A percentile compares a stretch with the other conserved stretches of the same genome.
phyloP scores from a whole-genome alignment of 2,888 invertebrate species.

The Amphipoea oculea region DNA sequence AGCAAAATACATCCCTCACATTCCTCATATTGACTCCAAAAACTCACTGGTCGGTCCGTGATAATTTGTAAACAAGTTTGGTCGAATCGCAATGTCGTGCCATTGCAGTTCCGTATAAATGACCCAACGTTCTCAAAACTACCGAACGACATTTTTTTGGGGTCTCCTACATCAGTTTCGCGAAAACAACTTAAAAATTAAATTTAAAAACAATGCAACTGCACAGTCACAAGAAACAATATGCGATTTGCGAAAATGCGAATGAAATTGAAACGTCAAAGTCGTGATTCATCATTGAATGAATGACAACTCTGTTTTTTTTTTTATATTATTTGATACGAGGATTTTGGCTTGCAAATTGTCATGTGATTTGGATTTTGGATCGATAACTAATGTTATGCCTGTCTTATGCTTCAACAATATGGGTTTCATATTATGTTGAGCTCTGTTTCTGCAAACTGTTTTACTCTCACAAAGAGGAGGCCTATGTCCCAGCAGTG shows the following conservation, averaged over 20 bases:
- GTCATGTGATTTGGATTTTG: not conserved
- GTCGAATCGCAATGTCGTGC: constrained; percentile 79
- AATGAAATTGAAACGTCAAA: constrained; percentile 54
- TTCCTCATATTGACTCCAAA: constrained; percentile 87
- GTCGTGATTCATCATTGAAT: constrained; percentile 66
- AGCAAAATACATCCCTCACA: constrained; percentile 83
- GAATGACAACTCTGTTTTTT: constrained; percentile 4
- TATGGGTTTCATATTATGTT: not conserved
- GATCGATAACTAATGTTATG: not conserved
- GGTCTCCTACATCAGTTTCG: constrained; percentile 72
- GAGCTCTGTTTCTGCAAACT: not conserved
- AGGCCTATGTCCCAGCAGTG: not conserved
- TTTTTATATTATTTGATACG: not conserved
- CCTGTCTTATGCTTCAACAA: not conserved
- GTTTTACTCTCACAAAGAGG: not conserved
- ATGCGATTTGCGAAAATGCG: constrained; percentile 30
- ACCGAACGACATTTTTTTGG: constrained; percentile 76
- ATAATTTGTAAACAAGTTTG: constrained; percentile 87
- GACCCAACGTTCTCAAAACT: constrained; percentile 86
- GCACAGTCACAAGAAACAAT: constrained; percentile 64
- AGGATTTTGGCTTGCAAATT: constrained; percentile 9
- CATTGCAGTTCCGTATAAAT: constrained; percentile 80
- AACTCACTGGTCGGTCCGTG: constrained; percentile 76
- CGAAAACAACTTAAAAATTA: constrained; percentile 42
- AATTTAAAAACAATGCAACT: constrained; percentile 70